Percentiles rank a stretch among this genome's conserved stretches.
Conservation (phyloP, 2,888 invertebrate species). For the Resseliella maxima region DNA sequence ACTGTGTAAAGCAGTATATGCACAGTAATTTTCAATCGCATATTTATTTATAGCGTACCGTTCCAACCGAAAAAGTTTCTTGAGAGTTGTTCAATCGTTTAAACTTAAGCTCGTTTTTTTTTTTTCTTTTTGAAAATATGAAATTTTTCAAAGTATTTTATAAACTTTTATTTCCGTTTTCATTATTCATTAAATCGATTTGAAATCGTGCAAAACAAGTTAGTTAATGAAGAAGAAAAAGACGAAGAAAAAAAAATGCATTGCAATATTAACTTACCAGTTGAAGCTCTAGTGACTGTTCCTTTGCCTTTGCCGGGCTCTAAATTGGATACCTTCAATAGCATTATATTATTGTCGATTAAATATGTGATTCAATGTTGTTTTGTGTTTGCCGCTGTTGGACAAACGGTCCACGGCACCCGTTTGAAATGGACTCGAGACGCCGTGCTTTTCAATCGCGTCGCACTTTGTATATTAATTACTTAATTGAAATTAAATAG, state of each 20-base stretch:
- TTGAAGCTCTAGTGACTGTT: constrained; percentile 43
- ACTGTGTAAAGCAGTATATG: neutral
- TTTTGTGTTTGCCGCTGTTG: neutral
- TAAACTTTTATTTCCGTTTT: neutral
- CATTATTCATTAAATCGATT: neutral
- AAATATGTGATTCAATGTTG: neutral
- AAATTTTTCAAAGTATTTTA: neutral
- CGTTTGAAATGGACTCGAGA: neutral
- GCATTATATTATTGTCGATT: constrained; percentile 49
- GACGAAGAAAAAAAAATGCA: neutral
- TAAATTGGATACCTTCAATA: constrained; percentile 34
- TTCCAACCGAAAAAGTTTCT: neutral
- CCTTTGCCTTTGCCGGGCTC: constrained; percentile 53
- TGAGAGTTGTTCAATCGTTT: no score
- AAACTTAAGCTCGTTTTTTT: no score
- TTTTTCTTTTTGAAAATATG: neutral
- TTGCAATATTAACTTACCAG: neutral
- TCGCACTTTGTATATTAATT: constrained; percentile 27
- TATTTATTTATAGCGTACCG: constrained; percentile 29
- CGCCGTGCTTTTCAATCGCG: no score
- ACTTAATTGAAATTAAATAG: constrained; percentile 41
- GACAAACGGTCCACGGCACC: neutral
- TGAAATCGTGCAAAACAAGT: neutral
- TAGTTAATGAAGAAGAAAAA: neutral
- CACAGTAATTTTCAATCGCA: neutral